phyloP scores from a whole-genome alignment of 2,888 invertebrate species.

The Conchocele bisecta region DNA sequence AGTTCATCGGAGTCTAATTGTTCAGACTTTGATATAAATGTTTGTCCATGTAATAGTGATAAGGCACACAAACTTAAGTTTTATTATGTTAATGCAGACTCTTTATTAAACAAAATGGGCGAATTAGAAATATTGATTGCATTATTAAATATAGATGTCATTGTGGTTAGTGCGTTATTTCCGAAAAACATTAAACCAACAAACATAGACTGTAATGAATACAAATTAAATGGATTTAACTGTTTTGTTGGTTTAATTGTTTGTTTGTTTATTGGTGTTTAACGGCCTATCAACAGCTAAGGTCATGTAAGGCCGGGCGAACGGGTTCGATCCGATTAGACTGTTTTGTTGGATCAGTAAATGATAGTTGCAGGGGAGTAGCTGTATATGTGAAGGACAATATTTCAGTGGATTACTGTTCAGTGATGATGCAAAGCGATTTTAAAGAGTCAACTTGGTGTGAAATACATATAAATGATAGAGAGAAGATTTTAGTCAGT shows the following conservation, averaged over 20 bases:
- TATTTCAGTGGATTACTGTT: constrained; percentile 11
- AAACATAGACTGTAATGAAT: constrained; percentile 9
- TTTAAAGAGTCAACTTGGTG: constrained; percentile 18
- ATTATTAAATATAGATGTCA: constrained; percentile 1
- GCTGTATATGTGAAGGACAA: constrained; percentile 6
- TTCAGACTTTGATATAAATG: constrained; percentile 1
- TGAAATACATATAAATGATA: neutral
- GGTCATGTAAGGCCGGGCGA: too few species aligned
- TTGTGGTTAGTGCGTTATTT: constrained; percentile 2
- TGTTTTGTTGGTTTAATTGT: too few species aligned
- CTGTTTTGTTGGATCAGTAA: neutral
- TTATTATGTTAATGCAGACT: constrained; percentile 16
- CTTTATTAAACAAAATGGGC: constrained; percentile 11
- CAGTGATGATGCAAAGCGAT: neutral
- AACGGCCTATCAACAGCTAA: too few species aligned
- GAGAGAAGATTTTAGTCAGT: constrained; percentile 2
- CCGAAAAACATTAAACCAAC: neutral
- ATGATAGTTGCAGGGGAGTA: neutral
- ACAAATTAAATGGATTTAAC: neutral
- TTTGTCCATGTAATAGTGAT: neutral
- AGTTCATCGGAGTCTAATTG: neutral
- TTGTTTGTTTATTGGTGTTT: too few species aligned
- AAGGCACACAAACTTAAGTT: neutral
- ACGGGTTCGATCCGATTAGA: too few species aligned
- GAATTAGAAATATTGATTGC: constrained; percentile 5